Evolutionary conservation across 2,113 vertebrate genomes (phyloP), one percentile per base, ranked within the genome.

Genomic region (Sinocyclocheilus rhinocerous): DNA sequence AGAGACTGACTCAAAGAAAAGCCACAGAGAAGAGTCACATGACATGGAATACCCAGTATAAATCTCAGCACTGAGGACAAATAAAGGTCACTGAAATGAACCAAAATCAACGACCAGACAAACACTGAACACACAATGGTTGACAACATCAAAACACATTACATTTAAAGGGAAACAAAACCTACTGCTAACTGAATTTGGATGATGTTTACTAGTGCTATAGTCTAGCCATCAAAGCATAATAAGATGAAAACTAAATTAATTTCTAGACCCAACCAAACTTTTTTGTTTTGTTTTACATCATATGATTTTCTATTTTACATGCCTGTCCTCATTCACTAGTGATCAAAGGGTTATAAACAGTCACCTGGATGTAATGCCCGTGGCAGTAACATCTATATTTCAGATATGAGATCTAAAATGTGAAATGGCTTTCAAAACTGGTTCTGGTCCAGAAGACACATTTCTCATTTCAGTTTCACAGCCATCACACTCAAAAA

Each of bases 371-470:
- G 50, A 72, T 45, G 52, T 48, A 6, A 15, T 33, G 29, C 55
- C 63, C 33, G 5, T 52, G 45, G 73, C 79, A 83, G 89, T 83
- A 90, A 84, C 87, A 92, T 92, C 83, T 88, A 90, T 92, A 90
- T 90, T 92, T 91, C 70, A 93, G 87, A 89, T 89, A 81, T 83
- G 76, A n/a, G 84, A 87, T 90, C 90, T 90, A 88, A 92, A 85
- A 88, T 89, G 72, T 59, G 39, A 69, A 67, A 91, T 88, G 82
- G 72, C 50, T 22, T 91, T 86, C 84, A 87, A 85, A 91, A 87
- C 67, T 90, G 91, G 86, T 83, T 69, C 79, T 67, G 15, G 24
- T 88, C 90, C 89, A 85, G 57, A 80, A 72, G 86, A 83, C 69
- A 82, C 87, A 91, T 90, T 91, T 89, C 63, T 82, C 77, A 13